Percentiles rank a stretch among this genome's conserved stretches.
Conservation (phyloP, 2,797 vertebrate genomes). For the Coccyzus lansbergi region DNA sequence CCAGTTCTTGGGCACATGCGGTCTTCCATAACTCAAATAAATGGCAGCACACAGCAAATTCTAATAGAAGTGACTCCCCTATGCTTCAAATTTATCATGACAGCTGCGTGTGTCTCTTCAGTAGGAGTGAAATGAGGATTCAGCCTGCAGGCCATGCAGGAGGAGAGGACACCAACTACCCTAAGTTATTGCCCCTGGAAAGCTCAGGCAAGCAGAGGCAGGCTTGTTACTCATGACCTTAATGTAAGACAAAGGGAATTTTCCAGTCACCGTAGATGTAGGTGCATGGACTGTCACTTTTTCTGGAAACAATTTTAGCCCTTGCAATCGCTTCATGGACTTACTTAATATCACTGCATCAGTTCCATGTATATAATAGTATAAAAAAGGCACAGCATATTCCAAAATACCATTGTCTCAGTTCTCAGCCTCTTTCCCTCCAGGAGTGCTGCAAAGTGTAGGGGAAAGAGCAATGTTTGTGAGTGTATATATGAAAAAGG, state of each 20-base stretch:
- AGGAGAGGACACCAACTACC: not conserved
- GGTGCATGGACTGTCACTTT: not conserved
- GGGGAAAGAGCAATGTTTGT: not conserved
- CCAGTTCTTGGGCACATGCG: accelerated
- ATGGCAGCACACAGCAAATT: not conserved
- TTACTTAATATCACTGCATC: not conserved
- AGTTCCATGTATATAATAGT: not conserved
- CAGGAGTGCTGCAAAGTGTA: not conserved
- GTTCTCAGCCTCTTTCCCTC: not conserved
- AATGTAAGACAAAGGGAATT: constrained; percentile 2
- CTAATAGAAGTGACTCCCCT: not conserved
- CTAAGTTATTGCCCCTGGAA: not conserved
- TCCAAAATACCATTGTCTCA: not conserved
- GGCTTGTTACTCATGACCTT: constrained; percentile 2
- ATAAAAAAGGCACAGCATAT: not conserved
- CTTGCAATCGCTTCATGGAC: not conserved
- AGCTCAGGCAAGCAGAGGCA: not conserved
- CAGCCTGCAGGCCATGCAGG: not conserved
- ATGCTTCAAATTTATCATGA: not conserved
- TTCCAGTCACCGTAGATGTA: not conserved
- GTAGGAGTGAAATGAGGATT: not conserved
- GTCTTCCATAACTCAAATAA: not conserved
- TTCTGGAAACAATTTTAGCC: not conserved
- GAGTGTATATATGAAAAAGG: not conserved
- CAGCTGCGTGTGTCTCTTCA: not conserved